Evolutionary conservation across 2,797 vertebrate genomes (phyloP), one percentile per base, ranked within the genome.

Genomic region (Saxicola maurus): DNA sequence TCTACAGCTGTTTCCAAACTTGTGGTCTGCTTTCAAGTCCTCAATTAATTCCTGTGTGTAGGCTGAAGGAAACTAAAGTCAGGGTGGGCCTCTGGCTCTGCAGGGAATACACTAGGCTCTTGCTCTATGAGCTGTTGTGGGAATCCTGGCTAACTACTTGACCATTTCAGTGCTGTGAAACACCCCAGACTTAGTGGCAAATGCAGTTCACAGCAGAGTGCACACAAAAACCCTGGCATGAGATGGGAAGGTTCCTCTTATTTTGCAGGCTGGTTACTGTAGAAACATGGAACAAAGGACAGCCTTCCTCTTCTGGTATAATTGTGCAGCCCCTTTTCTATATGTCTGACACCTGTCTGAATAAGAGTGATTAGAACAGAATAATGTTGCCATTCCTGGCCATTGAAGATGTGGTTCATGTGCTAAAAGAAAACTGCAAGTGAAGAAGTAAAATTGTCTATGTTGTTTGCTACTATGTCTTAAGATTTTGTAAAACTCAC

Each of bases 401-500:
- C 90, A 35, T 91, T 95, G 93, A 97, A 69, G 90, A 95, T 96
- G 91, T 95, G 86, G 91, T 95, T 96, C 93, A 91, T 93, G 86
- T 95, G 90, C 91, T 87, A 49, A 92, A 96, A 81, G 77, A 91
- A 94, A 91, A 88, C 77, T 65, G 85, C 90, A 95, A 96, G 92
- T 94, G 93, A 95, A 94, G 88, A 96, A 97, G 79, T 95, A 86
- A 96, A 93, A 80, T 77, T 74, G 93, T 95, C 85, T 79, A 13
- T 92, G 95, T 96, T 94, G 83, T 97, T 96, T 96, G 93, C 95
- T 97, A 96, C 90, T 96, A 91, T 88, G 86, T 97, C 98, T 95
- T 97, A 97, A 97, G 94, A 97, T 99, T 99, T 99, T 98, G 98
- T 99, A 98, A 98, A 98, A 98, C 97, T 90, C 98, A 96, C 96